These are phyloP conservation scores for Periophthalmus modestus DNA, from an alignment of 2,113 vertebrate species.

Conservation along the genomic window DNA sequence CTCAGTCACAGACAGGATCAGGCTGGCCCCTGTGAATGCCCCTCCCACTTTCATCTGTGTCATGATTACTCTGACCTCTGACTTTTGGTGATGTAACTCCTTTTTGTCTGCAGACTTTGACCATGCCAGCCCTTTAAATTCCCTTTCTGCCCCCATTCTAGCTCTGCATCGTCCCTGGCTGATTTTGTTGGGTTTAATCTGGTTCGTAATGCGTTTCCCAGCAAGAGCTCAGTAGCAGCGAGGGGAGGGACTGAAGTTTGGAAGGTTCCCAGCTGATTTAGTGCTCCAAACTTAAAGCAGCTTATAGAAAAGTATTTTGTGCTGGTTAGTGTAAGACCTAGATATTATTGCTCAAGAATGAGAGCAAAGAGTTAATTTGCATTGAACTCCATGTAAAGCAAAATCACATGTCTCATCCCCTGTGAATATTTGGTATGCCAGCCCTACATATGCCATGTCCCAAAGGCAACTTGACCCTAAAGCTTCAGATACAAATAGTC, in stretches of 20 bases:
- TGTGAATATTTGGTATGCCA: no score
- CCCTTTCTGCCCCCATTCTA: slow-evolving; percentile 30
- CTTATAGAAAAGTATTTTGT: neutral
- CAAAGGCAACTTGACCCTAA: no score
- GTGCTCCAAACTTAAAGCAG: slow-evolving; percentile 19
- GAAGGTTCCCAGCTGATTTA: slow-evolving; percentile 41
- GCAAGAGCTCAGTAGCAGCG: slow-evolving; percentile 17
- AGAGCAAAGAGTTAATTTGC: neutral
- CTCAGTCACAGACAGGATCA: slow-evolving; percentile 63
- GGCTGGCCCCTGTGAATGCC: slow-evolving; percentile 27
- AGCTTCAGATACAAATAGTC: no score
- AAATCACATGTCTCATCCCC: no score
- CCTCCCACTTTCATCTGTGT: slow-evolving; percentile 48
- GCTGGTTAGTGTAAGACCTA: slow-evolving; percentile 3
- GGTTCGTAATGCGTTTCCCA: slow-evolving; percentile 44
- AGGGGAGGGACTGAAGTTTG: slow-evolving; percentile 26
- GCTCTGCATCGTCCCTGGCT: slow-evolving; percentile 23
- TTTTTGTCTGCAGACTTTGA: slow-evolving; percentile 62
- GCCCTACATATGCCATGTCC: no score
- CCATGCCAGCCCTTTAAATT: slow-evolving; percentile 41
- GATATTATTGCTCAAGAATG: neutral
- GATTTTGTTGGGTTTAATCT: slow-evolving; percentile 59
- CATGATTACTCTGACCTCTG: slow-evolving; percentile 68
- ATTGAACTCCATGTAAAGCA: neutral
- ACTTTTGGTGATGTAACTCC: slow-evolving; percentile 71